Conservation (phyloP, 2,797 vertebrate species). For the Sorex maritimensis region DNA sequence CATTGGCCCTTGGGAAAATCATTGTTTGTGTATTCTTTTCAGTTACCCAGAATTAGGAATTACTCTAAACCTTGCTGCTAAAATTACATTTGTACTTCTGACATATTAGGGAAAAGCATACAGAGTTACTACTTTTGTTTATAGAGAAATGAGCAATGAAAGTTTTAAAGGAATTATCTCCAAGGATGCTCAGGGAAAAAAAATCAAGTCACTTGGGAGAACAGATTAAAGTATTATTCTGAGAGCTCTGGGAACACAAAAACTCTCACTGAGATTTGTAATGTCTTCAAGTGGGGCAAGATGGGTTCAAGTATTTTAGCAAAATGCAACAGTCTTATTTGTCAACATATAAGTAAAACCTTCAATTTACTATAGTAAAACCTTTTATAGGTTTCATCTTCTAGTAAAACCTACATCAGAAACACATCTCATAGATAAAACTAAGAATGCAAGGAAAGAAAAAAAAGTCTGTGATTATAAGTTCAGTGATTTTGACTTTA, state of each 20-base stretch:
- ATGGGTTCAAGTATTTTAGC: background rate
- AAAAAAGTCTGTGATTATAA: background rate
- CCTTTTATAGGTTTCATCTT: background rate
- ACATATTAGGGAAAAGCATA: slow-evolving; percentile 3
- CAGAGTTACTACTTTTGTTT: slow-evolving; percentile 16
- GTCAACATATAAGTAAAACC: background rate
- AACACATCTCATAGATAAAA: slow-evolving; percentile 1
- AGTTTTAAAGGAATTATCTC: slow-evolving; percentile 63
- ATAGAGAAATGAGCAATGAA: slow-evolving; percentile 29
- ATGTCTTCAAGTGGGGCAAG: background rate
- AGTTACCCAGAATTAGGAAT: slow-evolving; percentile 78
- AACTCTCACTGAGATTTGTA: background rate
- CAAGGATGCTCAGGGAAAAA: slow-evolving; percentile 29
- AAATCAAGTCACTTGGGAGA: background rate
- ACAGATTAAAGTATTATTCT: slow-evolving; percentile 35
- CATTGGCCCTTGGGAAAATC: slow-evolving; percentile 82
- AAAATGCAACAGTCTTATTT: background rate
- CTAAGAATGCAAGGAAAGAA: background rate
- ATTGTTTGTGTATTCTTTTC: slow-evolving; percentile 82
- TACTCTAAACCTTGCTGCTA: slow-evolving; percentile 74
- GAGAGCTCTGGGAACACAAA: slow-evolving; percentile 34
- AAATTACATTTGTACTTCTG: slow-evolving; percentile 60
- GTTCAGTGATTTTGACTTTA: background rate
- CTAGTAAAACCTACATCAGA: background rate
- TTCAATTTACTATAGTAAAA: too few relatives aligned